Base-by-base conservation (phyloP, 2,797 vertebrate genomes). In the Etheostoma perlongum region DNA sequence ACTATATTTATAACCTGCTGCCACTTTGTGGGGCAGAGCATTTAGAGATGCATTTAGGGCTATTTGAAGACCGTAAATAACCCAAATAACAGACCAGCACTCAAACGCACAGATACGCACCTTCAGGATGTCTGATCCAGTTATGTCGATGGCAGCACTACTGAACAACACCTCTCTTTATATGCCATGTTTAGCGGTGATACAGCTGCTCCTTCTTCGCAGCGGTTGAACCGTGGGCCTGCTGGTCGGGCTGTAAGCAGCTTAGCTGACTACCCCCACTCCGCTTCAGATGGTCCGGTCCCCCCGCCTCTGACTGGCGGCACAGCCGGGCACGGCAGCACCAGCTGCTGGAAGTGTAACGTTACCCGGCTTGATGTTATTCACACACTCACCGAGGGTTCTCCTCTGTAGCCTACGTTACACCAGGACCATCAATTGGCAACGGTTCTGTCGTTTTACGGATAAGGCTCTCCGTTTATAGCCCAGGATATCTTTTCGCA, bases 261-360 rank as follows among this genome's bases (percentile, higher is more conserved):
- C 90, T 94, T 94, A 94, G 81, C 74, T 4, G 74, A 60, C 87
- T 76, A 65, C 89, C 89, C 87, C 85, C 79, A 61, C 79, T 66
- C 66, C 57, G 72, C 79, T 6, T 83, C 82, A 83, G 86, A 91
- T 93, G 88, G 89, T 89, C 82, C n/a, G 76, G 73, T 92, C 90
- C 91, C 91, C 88, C 78, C 23, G 70, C 76, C 73, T 60, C 72
- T 72, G 74, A 65, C 69, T 59, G 51, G 85, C 70, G 53, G 33
- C 55, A 46, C 65, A 66, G 73, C 73, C 84, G 63, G 63, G 59
- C 75, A 2, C 63, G 23, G 61, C 72, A 54, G 85, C 74, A 78
- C 19, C 88, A 65, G 87, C 86, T 85, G 87, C 82, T 72, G 78
- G 59, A 78, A 4, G 57, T 13, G 64, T 5, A 40, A 40, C 36